phyloP scores from a whole-genome alignment of 2,113 vertebrate genomes.

The Excalfactoria chinensis region DNA sequence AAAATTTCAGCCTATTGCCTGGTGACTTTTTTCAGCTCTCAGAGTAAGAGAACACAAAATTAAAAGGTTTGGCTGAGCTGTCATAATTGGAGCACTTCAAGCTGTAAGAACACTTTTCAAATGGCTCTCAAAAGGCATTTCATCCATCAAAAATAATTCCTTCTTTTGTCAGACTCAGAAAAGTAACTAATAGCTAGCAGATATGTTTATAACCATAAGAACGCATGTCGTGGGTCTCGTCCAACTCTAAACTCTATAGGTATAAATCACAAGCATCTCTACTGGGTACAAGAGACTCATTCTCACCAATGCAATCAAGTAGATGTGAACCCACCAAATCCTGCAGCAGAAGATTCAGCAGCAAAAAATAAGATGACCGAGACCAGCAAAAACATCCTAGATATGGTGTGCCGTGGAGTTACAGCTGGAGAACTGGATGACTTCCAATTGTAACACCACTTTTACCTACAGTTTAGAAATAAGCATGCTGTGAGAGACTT shows the following conservation, averaged over 20 bases:
- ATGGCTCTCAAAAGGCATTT: conserved; percentile 44
- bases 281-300: background rate
- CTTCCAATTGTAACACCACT: conserved; percentile 17
- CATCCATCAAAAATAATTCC: conserved; percentile 42
- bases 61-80: conserved; percentile 45
- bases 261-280: conserved; percentile 15
- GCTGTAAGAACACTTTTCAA: conserved; percentile 7
- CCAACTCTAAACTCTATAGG: background rate
- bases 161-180: conserved; percentile 56
- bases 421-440: background rate
- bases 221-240: background rate
- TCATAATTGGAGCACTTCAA: conserved; percentile 37
- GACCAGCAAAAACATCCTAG: background rate
- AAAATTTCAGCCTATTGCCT: conserved; percentile 26
- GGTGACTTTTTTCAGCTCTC: background rate
- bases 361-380: conserved; percentile 8
- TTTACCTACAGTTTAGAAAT: background rate
- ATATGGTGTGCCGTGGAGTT: background rate
- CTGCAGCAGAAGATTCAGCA: background rate
- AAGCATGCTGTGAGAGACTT: background rate
- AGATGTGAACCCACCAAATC: background rate
- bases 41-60: conserved; percentile 18
- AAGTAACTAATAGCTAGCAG: conserved; percentile 44
- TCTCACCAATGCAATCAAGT: background rate
- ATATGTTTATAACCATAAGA: conserved; percentile 40